These are phyloP conservation scores for Trichomalopsis sarcophagae DNA, from an alignment of 1,140 invertebrate species.

Conservation along the genomic window DNA sequence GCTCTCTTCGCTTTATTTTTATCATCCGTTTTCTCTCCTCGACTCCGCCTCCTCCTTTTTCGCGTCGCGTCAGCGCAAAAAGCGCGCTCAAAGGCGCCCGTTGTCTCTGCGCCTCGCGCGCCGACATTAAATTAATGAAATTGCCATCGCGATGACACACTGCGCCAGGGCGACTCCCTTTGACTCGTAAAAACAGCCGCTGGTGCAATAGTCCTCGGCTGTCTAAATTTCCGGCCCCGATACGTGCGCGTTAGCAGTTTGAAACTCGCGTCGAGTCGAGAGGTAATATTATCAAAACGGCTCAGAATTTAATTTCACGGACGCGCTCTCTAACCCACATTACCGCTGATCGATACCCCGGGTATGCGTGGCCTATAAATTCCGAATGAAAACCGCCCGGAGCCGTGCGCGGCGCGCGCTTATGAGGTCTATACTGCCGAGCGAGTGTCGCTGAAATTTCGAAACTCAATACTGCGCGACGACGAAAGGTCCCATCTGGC, in stretches of 20 bases:
- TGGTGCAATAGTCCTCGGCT: background rate
- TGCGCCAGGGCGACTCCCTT: background rate
- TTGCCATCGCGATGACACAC: constrained; percentile 32
- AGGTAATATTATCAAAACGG: constrained; percentile 34
- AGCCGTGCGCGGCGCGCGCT: too few species aligned
- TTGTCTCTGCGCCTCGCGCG: background rate
- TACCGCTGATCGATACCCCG: background rate
- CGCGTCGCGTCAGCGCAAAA: constrained; percentile 8
- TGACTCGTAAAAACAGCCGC: background rate
- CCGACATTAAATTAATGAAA: constrained; percentile 41
- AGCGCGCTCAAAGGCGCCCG: background rate
- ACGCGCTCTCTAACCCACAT: background rate
- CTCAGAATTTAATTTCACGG: constrained; percentile 40
- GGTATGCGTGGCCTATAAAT: too few species aligned
- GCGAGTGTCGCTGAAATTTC: too few species aligned
- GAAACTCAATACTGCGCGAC: too few species aligned
- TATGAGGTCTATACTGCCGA: too few species aligned
- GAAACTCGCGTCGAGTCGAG: background rate
- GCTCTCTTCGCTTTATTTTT: background rate
- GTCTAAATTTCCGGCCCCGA: background rate
- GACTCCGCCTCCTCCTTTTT: background rate
- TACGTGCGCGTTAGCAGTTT: background rate
- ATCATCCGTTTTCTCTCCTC: constrained; percentile 27
- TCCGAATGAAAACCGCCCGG: too few species aligned
- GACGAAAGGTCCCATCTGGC: background rate